Evolutionary conservation across 2,797 vertebrate species (phyloP).

Genomic region (Clamator glandarius): DNA sequence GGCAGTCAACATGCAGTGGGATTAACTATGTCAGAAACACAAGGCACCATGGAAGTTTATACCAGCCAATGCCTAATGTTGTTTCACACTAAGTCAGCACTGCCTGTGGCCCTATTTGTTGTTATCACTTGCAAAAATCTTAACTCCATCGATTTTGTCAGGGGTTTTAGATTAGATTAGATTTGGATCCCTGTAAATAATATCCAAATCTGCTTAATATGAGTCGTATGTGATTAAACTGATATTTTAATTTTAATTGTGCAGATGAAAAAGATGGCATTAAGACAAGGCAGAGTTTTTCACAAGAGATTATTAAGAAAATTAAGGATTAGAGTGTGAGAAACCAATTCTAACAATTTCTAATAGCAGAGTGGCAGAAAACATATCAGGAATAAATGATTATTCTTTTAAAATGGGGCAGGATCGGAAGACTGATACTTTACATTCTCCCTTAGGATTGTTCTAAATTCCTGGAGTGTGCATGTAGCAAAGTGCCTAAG

Average conservation of each 20-base stretch:
- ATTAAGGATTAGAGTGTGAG: conserved; percentile 27
- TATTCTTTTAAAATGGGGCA: not conserved
- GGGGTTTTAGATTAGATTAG: not conserved
- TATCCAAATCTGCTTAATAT: conserved; percentile 31
- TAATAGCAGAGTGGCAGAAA: not conserved
- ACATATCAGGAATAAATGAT: not conserved
- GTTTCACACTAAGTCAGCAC: not conserved
- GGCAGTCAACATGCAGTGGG: not conserved
- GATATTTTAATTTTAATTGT: conserved; percentile 47
- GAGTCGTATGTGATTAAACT: conserved; percentile 38
- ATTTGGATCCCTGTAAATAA: not conserved
- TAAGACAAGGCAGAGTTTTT: conserved; percentile 27
- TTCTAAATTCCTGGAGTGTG: not conserved
- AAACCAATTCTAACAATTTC: conserved; percentile 1
- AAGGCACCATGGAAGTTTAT: not conserved
- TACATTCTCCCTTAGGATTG: not conserved
- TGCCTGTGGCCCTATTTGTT: not conserved
- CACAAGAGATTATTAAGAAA: conserved; percentile 27
- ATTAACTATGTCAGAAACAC: not conserved
- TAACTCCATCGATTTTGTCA: not conserved
- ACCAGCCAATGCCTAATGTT: not conserved
- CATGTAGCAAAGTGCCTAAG: not conserved
- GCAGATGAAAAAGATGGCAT: conserved; percentile 32
- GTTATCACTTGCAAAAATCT: not conserved
- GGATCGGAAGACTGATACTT: not conserved